These are phyloP conservation scores for Eilema depressum DNA, from an alignment of 2,888 invertebrate species.

Conservation along the genomic window DNA sequence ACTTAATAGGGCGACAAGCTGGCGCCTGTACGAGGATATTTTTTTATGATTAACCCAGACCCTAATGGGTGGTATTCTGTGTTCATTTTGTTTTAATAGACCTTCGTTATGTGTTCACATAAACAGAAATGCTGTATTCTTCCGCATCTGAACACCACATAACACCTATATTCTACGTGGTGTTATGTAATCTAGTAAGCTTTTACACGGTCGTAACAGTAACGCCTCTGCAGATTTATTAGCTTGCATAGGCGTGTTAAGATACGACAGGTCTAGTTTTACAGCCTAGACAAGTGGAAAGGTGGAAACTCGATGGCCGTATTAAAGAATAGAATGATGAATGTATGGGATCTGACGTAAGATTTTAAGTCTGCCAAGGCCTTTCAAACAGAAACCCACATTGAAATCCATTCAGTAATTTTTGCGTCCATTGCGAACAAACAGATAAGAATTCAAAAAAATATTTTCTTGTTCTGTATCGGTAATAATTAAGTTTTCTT, in stretches of 20 bases:
- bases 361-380: too few species aligned
- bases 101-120: conserved; percentile 4
- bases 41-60: conserved; percentile 64
- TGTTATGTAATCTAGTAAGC: not conserved
- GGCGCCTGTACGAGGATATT: conserved; percentile 65
- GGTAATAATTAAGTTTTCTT: too few species aligned
- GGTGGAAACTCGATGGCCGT: too few species aligned
- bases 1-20: conserved; percentile 70
- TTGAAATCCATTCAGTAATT: too few species aligned
- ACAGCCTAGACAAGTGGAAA: too few species aligned
- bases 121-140: not conserved
- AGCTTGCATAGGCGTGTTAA: too few species aligned
- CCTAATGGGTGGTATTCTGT: conserved; percentile 38
- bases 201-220: not conserved
- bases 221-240: not conserved
- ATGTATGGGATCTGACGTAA: too few species aligned
- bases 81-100: conserved; percentile 25
- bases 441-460: too few species aligned
- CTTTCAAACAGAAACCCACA: too few species aligned
- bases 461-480: too few species aligned
- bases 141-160: not conserved
- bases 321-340: too few species aligned
- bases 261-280: not conserved
- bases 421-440: too few species aligned
- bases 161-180: not conserved